Percentiles rank a stretch among this genome's conserved stretches.
Evolutionary conservation across 2,888 invertebrate species (phyloP).

Genomic region (Capitulum mitella): DNA sequence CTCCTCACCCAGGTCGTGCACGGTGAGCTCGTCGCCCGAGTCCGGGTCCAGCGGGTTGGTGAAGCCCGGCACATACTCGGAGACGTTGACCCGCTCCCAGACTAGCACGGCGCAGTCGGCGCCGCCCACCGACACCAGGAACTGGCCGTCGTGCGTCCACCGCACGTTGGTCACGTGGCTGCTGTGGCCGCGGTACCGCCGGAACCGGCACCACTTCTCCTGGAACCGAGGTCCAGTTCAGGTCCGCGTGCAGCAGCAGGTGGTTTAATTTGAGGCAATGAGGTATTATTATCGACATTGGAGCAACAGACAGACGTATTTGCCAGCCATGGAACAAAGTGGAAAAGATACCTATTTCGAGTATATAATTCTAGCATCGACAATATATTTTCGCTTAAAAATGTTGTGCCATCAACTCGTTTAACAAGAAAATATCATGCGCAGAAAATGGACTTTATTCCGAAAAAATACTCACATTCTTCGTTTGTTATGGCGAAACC

Average conservation of each 20-base stretch:
- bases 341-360: no score
- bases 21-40: constrained; percentile 4
- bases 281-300: no score
- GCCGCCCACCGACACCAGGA: constrained; percentile 44
- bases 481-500: no score
- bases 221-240: constrained; percentile 34
- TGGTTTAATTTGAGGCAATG: no score
- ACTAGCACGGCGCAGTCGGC: constrained; percentile 46
- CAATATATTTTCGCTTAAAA: no score
- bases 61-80: not conserved
- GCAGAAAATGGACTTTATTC: no score
- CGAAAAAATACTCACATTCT: no score
- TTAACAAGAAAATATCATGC: no score
- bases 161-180: constrained; percentile 36
- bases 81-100: constrained; percentile 39
- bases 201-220: constrained; percentile 45
- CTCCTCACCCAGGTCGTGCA: not conserved
- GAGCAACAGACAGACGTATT: no score
- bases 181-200: constrained; percentile 41
- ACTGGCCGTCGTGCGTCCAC: constrained; percentile 37
- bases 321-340: no score
- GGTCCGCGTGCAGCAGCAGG: not conserved
- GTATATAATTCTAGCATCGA: no score
- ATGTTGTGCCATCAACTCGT: no score
- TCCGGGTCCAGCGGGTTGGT: not conserved